A percentile compares a stretch with the other conserved stretches of the same genome.
Evolutionary conservation across 2,888 invertebrate species (phyloP).

Genomic region (Hofmannophila pseudospretella): DNA sequence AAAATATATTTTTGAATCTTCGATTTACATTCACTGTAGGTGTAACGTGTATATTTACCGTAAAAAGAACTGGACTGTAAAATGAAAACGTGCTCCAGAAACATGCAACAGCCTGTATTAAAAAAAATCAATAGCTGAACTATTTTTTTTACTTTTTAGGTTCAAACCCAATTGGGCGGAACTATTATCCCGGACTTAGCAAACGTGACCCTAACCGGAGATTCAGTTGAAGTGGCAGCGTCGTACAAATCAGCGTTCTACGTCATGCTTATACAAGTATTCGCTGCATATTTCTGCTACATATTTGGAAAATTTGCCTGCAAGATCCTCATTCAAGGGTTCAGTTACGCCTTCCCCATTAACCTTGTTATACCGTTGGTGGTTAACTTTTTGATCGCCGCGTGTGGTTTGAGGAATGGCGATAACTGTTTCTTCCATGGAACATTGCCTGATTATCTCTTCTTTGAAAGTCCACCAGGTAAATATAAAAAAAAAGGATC

Average conservation of each 20-base stretch:
- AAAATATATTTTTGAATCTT: too few species aligned
- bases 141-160: constrained; percentile 47
- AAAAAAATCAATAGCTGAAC: too few species aligned
- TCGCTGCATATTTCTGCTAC: constrained; percentile 92
- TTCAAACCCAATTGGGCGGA: constrained; percentile 79
- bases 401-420: constrained; percentile 90
- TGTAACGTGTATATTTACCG: too few species aligned
- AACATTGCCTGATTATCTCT: constrained; percentile 91
- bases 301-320: constrained; percentile 97
- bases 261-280: constrained; percentile 87
- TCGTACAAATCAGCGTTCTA: constrained; percentile 85
- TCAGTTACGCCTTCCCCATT: constrained; percentile 97
- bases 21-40: too few species aligned
- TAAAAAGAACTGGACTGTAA: background rate
- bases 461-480: constrained; percentile 92
- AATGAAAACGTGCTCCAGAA: background rate
- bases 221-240: constrained; percentile 84
- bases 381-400: constrained; percentile 90
- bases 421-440: constrained; percentile 94
- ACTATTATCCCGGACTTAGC: constrained; percentile 84
- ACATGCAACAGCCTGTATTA: too few species aligned
- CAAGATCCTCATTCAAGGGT: constrained; percentile 97
- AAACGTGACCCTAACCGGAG: constrained; percentile 86
- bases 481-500: constrained; percentile 9
- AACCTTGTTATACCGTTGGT: constrained; percentile 94